Evolutionary conservation across 2,113 vertebrate genomes (phyloP), one percentile per base, ranked within the genome.

Genomic region (Vireo altiloquus): DNA sequence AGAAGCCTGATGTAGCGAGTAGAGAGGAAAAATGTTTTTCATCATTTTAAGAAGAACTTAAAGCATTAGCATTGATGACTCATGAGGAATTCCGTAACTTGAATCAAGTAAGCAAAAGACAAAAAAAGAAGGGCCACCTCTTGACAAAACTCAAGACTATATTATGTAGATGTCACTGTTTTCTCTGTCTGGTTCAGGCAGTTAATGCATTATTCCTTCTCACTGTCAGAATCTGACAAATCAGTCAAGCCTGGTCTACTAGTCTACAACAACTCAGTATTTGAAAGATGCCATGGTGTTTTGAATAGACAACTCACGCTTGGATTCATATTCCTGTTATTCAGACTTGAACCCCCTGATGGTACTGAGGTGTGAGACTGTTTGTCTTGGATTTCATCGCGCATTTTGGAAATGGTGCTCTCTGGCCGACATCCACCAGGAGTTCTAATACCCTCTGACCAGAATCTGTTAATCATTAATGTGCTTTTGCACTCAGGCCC

Each of bases 361-460:
- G 72, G 52, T 94, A 46, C 54, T 90, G 87, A 95, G 93, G 74
- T 87, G 94, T 91, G 77, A 94, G 72, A 71, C 23, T 85, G 84
- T 94, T 97, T 96, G 77, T 91, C 74, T 95, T 97, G 91, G 94
- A 94, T 82, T 89, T 87, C 83, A 31, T 31, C 17, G 90, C 57
- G 37, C 49, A 53, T 37, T 94, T 89, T 70, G 82, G 87, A 80
- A 91, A 52, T 0, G 6, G 64, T 70, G 71, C 72, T 94, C 2
- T 9, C 69, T 92, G 96, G 87, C 85, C 96, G 60, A 71, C 94
- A 71, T 91, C 70, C 84, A 88, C 22, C 52, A 80, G 79, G 68
- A 89, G 87, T 18, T 71, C 94, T 96, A 86, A 85, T 44, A 75
- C 63, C 59, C 79, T 86, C 87, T 91, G 85, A 85, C 90, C 91